Conservation (phyloP, 2,888 invertebrate species). For the Scrobipalpa costella region DNA sequence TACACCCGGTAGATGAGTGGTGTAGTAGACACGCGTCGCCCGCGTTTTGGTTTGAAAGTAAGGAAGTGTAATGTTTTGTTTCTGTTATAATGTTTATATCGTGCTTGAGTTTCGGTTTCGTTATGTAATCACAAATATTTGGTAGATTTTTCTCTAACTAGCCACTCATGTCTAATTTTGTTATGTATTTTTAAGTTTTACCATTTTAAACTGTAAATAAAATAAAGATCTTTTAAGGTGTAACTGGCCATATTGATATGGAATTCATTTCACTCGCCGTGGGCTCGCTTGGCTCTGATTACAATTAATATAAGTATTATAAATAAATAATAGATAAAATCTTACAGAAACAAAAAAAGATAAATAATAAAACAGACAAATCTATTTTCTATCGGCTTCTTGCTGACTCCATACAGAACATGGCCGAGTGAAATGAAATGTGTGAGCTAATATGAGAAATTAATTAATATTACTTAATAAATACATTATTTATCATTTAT, state of each 20-base stretch:
- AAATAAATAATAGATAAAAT: conserved; percentile 11
- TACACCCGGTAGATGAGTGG: not conserved
- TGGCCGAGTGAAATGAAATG: conserved; percentile 40
- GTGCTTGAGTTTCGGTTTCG: conserved; percentile 73
- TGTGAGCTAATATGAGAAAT: conserved; percentile 48
- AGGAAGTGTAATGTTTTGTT: conserved; percentile 64
- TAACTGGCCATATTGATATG: conserved; percentile 55
- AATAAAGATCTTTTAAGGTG: conserved; percentile 65
- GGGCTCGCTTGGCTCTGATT: conserved; percentile 44
- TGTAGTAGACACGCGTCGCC: conserved; percentile 16
- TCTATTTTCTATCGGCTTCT: too few species aligned
- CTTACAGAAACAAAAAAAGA: not conserved
- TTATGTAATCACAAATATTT: conserved; percentile 71
- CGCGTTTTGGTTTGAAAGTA: conserved; percentile 43
- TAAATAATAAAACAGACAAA: not conserved
- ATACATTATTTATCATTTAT: conserved; percentile 33
- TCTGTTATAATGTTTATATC: conserved; percentile 69
- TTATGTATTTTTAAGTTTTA: conserved; percentile 80
- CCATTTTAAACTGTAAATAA: conserved; percentile 71
- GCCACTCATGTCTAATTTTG: conserved; percentile 73
- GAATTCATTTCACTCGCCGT: conserved; percentile 38
- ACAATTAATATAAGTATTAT: conserved; percentile 3
- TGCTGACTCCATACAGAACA: conserved; percentile 28
- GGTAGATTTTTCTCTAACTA: conserved; percentile 68
- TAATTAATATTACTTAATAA: conserved; percentile 44